Evolutionary conservation across 2,113 vertebrate species (phyloP).

Genomic region (Bambusicola thoracicus): DNA sequence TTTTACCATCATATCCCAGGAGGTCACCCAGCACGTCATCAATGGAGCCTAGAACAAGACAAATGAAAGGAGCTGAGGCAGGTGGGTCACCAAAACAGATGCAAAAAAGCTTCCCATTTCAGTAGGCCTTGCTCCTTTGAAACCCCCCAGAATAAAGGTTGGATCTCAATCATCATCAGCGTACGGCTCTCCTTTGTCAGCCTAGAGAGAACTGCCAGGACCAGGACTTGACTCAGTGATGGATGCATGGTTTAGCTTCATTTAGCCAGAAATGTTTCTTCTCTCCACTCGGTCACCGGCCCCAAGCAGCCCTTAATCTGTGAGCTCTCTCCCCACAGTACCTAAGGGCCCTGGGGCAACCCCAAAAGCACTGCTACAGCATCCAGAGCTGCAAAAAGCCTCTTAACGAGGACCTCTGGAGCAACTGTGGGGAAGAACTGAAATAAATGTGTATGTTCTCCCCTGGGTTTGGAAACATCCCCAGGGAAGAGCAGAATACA

Average conservation of each 20-base stretch:
- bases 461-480: neutral
- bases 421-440: neutral
- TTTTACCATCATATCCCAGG: conserved; percentile 80
- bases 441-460: neutral
- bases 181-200: fast-evolving
- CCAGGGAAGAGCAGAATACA: fast-evolving
- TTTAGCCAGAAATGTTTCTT: neutral
- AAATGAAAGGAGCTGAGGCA: neutral
- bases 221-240: neutral
- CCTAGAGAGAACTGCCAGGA: neutral
- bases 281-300: neutral
- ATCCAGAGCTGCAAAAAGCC: neutral
- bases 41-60: conserved; percentile 73
- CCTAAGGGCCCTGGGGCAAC: neutral
- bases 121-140: neutral
- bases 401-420: neutral
- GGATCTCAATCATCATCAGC: neutral
- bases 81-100: neutral
- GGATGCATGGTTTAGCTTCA: no score
- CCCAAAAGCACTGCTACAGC: neutral
- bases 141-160: neutral
- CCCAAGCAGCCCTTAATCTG: neutral
- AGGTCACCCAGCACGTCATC: conserved; percentile 80
- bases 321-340: neutral
- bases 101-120: neutral